Base-by-base conservation (phyloP, 2,797 vertebrate species). In the Poecilia wingei region DNA sequence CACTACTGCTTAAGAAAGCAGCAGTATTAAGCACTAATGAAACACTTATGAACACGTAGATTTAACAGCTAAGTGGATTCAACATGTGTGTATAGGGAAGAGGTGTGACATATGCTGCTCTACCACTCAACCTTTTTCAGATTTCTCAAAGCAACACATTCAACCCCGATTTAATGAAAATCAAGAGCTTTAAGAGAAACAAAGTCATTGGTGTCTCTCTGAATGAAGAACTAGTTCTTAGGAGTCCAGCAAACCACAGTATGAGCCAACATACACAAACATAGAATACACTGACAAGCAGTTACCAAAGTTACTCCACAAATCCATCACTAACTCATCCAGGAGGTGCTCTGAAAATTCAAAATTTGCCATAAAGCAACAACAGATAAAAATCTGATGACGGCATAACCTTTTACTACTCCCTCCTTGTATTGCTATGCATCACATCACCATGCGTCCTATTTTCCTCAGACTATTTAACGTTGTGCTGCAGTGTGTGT, bases 401-500 rank as follows among this genome's bases (percentile, higher is more conserved):
- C 25, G 66, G 1, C 1, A 41, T 41, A 41, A 68, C 20, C 12
- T 69, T 69, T 45, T 45, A 70, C 25, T 45, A 28, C 28, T 68
- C 41, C 39, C 25, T 13, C 13, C 10, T 28, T 43, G 12, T 16
- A 43, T 43, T 43, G 4, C 4, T 43, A 13, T 43, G 39, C 10
- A 4, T 53, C n/a, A 68, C 72, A 53, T 76, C 74, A 80, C 18
- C n/a, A 45, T n/a, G 20, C 1, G 16, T 68, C 57, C 57, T 76
- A 74, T 80, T 75, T 78, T 41, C 13, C 28, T 75, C n/a, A 47
- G 6, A 76, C 66, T 20, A 1, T n/a, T 81, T 74, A 72, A 61
- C 33, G 79, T 79, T 80, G 57, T 79, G 71, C 76, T 57, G 43
- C 47, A 13, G 55, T 0, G 28, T 72, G 73, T 74, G 75, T 80